phyloP scores from a whole-genome alignment of 2,113 vertebrate species.

The Gymnobelideus leadbeateri region DNA sequence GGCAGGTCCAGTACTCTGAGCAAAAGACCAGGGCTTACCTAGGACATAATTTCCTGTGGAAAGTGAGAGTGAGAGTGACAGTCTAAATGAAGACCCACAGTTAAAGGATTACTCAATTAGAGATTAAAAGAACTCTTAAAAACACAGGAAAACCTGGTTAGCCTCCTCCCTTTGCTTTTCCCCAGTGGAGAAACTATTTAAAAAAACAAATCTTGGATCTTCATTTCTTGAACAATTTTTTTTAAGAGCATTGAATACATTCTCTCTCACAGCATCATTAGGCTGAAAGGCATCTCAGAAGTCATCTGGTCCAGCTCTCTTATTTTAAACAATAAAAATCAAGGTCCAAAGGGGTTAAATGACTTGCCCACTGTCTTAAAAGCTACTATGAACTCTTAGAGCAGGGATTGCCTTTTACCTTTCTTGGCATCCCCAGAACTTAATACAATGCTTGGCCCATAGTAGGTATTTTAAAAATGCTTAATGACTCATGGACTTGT shows the following conservation, averaged over 20 bases:
- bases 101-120: background rate
- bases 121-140: background rate
- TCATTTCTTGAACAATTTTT: background rate
- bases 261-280: constrained; percentile 1
- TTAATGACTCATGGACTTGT: background rate
- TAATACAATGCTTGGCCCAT: background rate
- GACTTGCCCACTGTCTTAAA: background rate
- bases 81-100: background rate
- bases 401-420: background rate
- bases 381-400: background rate
- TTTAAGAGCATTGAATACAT: constrained; percentile 21
- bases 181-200: background rate
- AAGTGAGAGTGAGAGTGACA: background rate
- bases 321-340: background rate
- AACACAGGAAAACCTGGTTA: background rate
- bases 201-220: background rate
- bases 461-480: background rate
- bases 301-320: background rate
- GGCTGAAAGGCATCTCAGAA: background rate
- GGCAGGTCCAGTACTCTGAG: background rate
- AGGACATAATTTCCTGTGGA: background rate
- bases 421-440: background rate
- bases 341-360: background rate
- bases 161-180: background rate
- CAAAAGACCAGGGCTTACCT: background rate